A percentile compares a stretch with the other conserved stretches of the same genome.
These are phyloP conservation scores for Isoperla grammatica DNA, from an alignment of 2,888 invertebrate species.

Conservation along the genomic window DNA sequence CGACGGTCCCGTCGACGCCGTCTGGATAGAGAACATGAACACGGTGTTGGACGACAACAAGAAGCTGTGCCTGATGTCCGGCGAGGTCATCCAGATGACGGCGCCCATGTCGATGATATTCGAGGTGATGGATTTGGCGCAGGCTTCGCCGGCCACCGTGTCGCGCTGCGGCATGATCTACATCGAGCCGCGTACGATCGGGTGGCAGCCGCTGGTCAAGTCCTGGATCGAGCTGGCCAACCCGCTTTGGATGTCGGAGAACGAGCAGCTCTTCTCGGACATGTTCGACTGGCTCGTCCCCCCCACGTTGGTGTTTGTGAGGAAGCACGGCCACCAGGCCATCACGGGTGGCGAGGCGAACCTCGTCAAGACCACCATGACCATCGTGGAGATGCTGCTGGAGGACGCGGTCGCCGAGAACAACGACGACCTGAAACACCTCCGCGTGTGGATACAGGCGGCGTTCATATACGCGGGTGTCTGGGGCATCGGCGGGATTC, in stretches of 20 bases:
- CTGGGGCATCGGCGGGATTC: conserved; percentile 82
- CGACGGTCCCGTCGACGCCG: conserved; percentile 84
- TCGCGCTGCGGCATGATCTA: conserved; percentile 89
- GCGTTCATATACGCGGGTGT: conserved; percentile 66
- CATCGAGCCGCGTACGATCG: conserved; percentile 77
- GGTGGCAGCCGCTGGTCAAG: conserved; percentile 72
- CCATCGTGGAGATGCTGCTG: conserved; percentile 71
- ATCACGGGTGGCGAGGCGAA: conserved; percentile 67
- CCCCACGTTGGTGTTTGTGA: conserved; percentile 66
- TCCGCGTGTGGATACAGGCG: conserved; percentile 68
- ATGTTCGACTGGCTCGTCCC: conserved; percentile 75
- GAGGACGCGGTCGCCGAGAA: conserved; percentile 62
- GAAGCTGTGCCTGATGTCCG: conserved; percentile 79
- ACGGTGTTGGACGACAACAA: conserved; percentile 85
- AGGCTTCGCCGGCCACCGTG: conserved; percentile 79
- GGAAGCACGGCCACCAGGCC: conserved; percentile 60
- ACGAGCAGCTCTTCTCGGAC: conserved; percentile 53
- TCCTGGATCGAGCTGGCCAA: conserved; percentile 71
- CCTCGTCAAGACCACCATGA: conserved; percentile 55
- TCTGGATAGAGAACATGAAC: conserved; percentile 90
- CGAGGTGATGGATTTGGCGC: conserved; percentile 75
- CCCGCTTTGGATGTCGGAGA: conserved; percentile 58
- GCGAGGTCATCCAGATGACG: conserved; percentile 81
- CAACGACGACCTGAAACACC: conserved; percentile 60
- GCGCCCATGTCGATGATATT: conserved; percentile 80